phyloP scores from a whole-genome alignment of 2,113 vertebrate genomes.

The Todiramphus saurophagus region DNA sequence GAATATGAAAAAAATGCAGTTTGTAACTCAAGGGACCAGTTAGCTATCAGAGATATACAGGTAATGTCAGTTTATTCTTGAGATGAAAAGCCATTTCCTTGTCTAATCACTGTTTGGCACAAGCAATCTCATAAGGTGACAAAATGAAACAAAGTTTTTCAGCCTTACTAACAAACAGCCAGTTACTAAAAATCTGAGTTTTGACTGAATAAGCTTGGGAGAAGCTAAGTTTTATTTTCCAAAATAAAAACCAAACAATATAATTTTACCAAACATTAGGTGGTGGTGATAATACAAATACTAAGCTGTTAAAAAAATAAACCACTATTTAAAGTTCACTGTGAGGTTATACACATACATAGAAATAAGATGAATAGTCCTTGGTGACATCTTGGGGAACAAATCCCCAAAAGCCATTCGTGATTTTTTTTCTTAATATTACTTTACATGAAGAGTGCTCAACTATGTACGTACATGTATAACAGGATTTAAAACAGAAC shows the following conservation, averaged over 20 bases:
- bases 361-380: not conserved
- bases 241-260: not conserved
- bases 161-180: not conserved
- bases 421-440: not conserved
- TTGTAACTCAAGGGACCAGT: not conserved
- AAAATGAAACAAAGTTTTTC: not conserved
- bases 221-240: not conserved
- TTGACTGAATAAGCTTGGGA: not conserved
- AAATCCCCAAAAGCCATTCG: not conserved
- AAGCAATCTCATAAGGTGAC: not conserved
- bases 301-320: not conserved
- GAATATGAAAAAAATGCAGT: not conserved
- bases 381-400: not conserved
- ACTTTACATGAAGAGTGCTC: not conserved
- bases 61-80: not conserved
- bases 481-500: not conserved
- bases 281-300: not conserved
- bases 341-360: not conserved
- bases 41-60: accelerated
- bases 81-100: not conserved
- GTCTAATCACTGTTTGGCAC: not conserved
- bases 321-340: not conserved
- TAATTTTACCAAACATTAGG: not conserved
- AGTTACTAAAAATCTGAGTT: not conserved
- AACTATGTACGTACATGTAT: not conserved